phyloP scores from a whole-genome alignment of 1,140 invertebrate species.

The Vanessa atalanta region DNA sequence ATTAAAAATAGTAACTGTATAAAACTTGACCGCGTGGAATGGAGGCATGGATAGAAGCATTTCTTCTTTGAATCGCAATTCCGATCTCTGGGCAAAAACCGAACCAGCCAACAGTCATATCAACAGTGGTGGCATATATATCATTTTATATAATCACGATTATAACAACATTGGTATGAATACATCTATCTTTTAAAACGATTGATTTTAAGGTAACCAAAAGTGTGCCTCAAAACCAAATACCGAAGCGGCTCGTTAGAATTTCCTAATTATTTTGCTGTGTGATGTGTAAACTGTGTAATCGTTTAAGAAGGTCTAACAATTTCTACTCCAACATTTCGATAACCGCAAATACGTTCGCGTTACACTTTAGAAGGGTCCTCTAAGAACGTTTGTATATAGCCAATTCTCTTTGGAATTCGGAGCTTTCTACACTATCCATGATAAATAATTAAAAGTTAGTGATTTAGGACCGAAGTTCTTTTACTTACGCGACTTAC shows the following conservation, averaged over 20 bases:
- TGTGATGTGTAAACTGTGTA: not conserved
- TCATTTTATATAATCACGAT: too few relatives aligned
- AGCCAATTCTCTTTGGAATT: not conserved
- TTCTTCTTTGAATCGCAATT: too few relatives aligned
- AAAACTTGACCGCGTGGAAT: too few relatives aligned
- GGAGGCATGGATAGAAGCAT: too few relatives aligned
- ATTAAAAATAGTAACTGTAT: too few relatives aligned
- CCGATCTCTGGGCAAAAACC: too few relatives aligned
- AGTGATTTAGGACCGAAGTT: not conserved
- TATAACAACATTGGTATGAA: too few relatives aligned
- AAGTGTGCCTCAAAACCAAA: not conserved
- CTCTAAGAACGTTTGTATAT: not conserved
- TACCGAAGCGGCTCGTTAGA: not conserved
- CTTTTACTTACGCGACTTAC: not conserved
- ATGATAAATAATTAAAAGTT: not conserved
- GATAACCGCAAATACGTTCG: slow-evolving; percentile 17
- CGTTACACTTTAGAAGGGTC: slow-evolving; percentile 16
- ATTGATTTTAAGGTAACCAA: not conserved
- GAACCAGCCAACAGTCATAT: too few relatives aligned
- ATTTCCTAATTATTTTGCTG: not conserved
- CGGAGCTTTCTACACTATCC: not conserved
- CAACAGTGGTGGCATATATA: too few relatives aligned
- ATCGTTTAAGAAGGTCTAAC: slow-evolving; percentile 10
- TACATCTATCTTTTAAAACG: too few relatives aligned
- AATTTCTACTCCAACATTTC: slow-evolving; percentile 7